Base-by-base conservation (phyloP, 2,888 invertebrate genomes). In the Clunio marinus region DNA sequence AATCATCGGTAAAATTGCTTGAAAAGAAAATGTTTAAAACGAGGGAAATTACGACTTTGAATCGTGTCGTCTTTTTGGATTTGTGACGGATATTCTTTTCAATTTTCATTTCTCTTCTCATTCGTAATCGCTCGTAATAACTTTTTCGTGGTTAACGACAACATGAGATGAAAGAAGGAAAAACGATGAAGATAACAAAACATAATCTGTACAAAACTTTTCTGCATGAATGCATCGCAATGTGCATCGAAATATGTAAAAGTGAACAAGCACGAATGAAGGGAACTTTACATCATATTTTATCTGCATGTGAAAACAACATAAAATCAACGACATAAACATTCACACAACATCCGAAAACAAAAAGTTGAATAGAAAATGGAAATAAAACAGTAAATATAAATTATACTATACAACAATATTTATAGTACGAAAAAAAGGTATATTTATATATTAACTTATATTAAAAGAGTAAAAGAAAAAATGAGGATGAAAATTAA, bases 391-490 rank as follows among this genome's bases (percentile, higher is more conserved):
- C 32, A 32, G 10, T 7, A 32, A 32, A 32, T 7, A 27, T 27
- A n/a, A 58, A 58, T 25, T 27, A 27, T 58, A 27, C 28, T 58
- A 58, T 58, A 58, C 27, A 58, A 60, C n/a, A 35, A 28, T 32
- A 35, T 46, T 65, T 45, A 46, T 45, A 46, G 41, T 62, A 65
- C 25, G 46, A 25, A 27, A 20, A 24, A 46, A 25, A 8, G 27
- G 28, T 65, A 20, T 65, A 65, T 65, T 27, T 28, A 46, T 65
- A 22, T 46, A 62, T 24, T 37, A 63, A 63, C 45, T 63, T 65
- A 65, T 65, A 65, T 65, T 46, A 17, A 62, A 62, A 28, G 22
- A 27, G 15, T 15, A 57, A 22, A 17, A 46, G 5, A 46, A 20
- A 35, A 60, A 22, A 28, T 35, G 35, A 35, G 22, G 32, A 24